A percentile compares a stretch with the other conserved stretches of the same genome.
These are phyloP conservation scores for Caenorhabditis remanei DNA, from an alignment of 1,140 invertebrate genomes.

Conservation along the genomic window DNA sequence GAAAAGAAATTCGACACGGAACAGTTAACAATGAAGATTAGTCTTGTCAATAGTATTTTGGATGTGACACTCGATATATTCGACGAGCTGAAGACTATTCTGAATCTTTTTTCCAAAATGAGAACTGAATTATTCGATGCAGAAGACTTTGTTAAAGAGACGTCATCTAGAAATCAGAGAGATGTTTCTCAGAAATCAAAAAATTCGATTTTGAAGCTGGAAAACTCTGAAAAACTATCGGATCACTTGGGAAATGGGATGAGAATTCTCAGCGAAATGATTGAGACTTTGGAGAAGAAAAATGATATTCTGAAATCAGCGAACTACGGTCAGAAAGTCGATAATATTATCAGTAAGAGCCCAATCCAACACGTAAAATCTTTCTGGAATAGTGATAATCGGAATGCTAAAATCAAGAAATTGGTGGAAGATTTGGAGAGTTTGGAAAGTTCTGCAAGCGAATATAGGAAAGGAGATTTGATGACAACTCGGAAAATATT, in stretches of 20 bases:
- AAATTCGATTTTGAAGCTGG: background rate
- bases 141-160: background rate
- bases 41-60: background rate
- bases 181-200: background rate
- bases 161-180: background rate
- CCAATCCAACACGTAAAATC: background rate
- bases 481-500: background rate
- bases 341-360: background rate
- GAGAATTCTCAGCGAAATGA: background rate
- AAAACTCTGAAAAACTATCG: background rate
- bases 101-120: background rate
- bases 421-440: background rate
- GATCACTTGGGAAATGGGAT: slow-evolving; percentile 20
- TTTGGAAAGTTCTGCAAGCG: background rate
- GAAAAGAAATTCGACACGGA: background rate
- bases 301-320: background rate
- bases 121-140: background rate
- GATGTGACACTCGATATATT: background rate
- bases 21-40: background rate
- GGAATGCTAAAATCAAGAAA: background rate
- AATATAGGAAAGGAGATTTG: background rate
- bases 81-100: background rate
- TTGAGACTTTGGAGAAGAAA: background rate
- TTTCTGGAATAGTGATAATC: background rate
- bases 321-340: background rate